Evolutionary conservation across 2,113 vertebrate species (phyloP).

Genomic region (Pseudorhombus dupliciocellatus): DNA sequence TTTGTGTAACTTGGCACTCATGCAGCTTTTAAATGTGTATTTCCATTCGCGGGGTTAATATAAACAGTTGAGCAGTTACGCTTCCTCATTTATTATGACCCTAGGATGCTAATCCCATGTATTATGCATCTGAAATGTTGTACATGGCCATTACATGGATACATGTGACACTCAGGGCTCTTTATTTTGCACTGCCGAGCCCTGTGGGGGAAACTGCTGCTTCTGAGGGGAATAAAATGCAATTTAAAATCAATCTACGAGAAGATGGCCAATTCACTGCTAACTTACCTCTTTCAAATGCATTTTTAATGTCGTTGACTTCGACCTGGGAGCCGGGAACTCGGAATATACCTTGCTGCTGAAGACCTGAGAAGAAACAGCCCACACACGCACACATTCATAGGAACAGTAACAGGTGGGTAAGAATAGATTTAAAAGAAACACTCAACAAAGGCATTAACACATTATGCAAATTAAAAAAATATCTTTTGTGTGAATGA

Average conservation of each 20-base stretch:
- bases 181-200: constrained; percentile 61
- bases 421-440: not conserved
- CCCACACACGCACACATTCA: not conserved
- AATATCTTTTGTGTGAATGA: too few relatives aligned
- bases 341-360: constrained; percentile 97
- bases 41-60: constrained; percentile 13
- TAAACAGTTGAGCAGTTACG: constrained; percentile 26
- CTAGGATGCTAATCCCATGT: constrained; percentile 35
- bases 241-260: constrained; percentile 70
- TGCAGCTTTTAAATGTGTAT: not conserved
- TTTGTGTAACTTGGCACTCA: constrained; percentile 8
- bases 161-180: constrained; percentile 32
- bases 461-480: too few relatives aligned
- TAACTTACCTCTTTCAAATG: constrained; percentile 95
- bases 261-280: constrained; percentile 34
- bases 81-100: constrained; percentile 33
- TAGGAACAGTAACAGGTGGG: not conserved
- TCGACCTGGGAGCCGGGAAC: constrained; percentile 98
- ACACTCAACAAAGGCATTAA: not conserved
- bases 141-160: constrained; percentile 41
- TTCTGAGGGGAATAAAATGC: constrained; percentile 62
- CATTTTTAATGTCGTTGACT: constrained; percentile 99
- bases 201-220: constrained; percentile 38
- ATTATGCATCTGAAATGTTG: constrained; percentile 53
- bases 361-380: constrained; percentile 85